Base-by-base conservation (phyloP, 2,888 invertebrate species). In the Sesia bembeciformis region DNA sequence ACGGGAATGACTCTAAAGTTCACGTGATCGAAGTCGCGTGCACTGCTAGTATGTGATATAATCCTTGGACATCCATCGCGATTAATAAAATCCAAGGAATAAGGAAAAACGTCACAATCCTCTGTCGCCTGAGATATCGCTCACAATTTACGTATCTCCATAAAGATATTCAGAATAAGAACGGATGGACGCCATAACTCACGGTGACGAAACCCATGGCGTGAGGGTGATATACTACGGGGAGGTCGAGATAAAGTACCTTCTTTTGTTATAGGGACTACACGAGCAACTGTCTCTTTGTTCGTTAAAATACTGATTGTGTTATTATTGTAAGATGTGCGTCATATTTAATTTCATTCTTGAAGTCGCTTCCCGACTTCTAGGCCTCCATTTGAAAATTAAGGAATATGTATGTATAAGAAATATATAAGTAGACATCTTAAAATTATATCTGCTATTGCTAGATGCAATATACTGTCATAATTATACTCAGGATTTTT, bases 111-210 rank as follows among this genome's bases (percentile, higher is more conserved):
- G 46, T 46, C n/a, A 8, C n/a, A 8, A 8, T 46, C 46, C 46
- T 46, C 46, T 46, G 50, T n/a, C 57, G 54, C 49, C 49, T 56
- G 63, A 62, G 58, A 55, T 61, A 52, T 52, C 40, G 40, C 52
- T 40, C 6, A 65, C 70, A 56, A 66, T 71, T 67, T 72, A 70
- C 66, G 67, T 51, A 55, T 58, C 64, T 65, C 67, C 68, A 69
- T 72, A 70, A 66, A 76, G 72, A 72, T 70, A 69, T 73, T 67
- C 62, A 58, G 65, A 69, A 69, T 72, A 70, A 72, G 74, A 68
- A 70, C 56, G 67, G 67, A 76, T 74, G 72, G 67, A 52, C 8
- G 49, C 57, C 65, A 75, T 78, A 72, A 74, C 66, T 78, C 76
- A 76, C n/a, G 42, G 54, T 52, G 60, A 58, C 65, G 67, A 57